A percentile compares a stretch with the other conserved stretches of the same genome.
phyloP scores from a whole-genome alignment of 1,140 invertebrate species.

The Oryctes rhinoceros region DNA sequence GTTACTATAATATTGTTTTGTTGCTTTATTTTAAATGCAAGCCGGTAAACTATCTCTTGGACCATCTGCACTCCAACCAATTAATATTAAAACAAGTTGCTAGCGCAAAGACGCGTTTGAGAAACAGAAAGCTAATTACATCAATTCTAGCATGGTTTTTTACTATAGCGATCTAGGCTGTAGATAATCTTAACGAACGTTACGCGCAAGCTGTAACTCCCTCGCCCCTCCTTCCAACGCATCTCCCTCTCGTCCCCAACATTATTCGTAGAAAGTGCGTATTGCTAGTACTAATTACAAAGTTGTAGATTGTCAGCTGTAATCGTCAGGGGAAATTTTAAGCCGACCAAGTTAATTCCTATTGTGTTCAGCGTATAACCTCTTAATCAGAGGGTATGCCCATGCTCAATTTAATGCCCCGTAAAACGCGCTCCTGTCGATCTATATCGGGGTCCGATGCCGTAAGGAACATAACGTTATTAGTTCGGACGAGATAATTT shows the following conservation, averaged over 20 bases:
- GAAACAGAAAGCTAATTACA: background rate
- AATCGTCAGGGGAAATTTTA: constrained; percentile 10
- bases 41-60: too few relatives aligned
- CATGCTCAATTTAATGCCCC: background rate
- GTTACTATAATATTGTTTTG: too few relatives aligned
- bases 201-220: background rate
- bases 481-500: background rate
- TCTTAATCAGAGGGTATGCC: constrained; percentile 13
- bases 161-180: background rate
- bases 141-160: background rate
- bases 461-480: constrained; percentile 1
- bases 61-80: too few relatives aligned
- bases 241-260: background rate
- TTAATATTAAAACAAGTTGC: too few relatives aligned
- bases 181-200: background rate
- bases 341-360: constrained; percentile 16
- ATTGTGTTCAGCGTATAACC: background rate
- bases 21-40: too few relatives aligned
- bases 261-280: constrained; percentile 10
- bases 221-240: too few relatives aligned
- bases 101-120: background rate
- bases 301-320: constrained; percentile 3
- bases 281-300: constrained; percentile 13
- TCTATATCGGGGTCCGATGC: background rate
- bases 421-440: background rate